Percentiles rank a stretch among this genome's conserved stretches.
These are phyloP conservation scores for Scolanthus callimorphus DNA, from an alignment of 92 coral and sea anemone genomes.

Conservation along the genomic window DNA sequence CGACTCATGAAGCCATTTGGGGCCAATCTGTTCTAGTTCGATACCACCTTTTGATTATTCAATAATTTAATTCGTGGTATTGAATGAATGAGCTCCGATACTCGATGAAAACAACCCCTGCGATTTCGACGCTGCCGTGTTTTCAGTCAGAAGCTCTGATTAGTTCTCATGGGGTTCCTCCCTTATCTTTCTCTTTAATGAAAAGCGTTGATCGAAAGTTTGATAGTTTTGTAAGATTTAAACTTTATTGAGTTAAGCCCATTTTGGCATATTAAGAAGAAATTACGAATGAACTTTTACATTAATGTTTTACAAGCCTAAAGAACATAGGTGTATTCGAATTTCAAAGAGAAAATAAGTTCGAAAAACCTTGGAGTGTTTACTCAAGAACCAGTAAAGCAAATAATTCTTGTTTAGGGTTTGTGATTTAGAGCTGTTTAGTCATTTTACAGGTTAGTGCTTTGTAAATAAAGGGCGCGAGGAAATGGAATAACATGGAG, in stretches of 20 bases:
- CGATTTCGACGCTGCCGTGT: conserved; percentile 9
- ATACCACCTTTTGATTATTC: conserved; percentile 4
- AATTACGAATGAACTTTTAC: background rate
- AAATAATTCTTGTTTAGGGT: no score
- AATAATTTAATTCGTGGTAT: background rate
- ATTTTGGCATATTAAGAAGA: background rate
- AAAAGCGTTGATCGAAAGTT: background rate
- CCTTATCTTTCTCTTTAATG: background rate
- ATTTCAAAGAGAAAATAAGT: no score
- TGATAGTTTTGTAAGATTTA: background rate
- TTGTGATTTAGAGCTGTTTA: background rate
- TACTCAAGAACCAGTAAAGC: no score
- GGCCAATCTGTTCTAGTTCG: conserved; percentile 30
- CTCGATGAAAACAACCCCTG: conserved; percentile 14
- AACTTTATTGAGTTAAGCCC: background rate
- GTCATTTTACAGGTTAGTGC: no score
- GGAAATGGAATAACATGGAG: no score
- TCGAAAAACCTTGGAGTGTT: no score
- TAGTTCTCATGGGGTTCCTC: conserved; percentile 16
- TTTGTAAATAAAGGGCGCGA: no score
- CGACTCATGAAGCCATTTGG: conserved; percentile 43
- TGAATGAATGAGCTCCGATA: background rate
- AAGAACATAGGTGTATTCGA: background rate
- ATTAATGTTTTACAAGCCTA: background rate
- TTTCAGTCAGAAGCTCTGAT: conserved; percentile 12